Evolutionary conservation across 2,888 invertebrate genomes (phyloP), one percentile per base, ranked within the genome.

Genomic region (Patella depressa): DNA sequence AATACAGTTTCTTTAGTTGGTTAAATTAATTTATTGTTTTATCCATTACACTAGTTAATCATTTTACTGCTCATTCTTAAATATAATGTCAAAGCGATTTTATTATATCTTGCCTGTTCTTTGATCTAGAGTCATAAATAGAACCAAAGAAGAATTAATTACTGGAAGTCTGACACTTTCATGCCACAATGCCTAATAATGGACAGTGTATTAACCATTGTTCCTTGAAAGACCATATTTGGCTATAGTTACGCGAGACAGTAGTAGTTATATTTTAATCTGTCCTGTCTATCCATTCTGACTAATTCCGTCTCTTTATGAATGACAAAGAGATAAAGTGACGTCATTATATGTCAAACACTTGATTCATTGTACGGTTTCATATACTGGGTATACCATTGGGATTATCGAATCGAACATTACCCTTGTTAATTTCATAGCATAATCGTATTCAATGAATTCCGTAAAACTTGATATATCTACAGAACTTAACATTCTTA

Each of bases 141-240:
- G 24, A 65, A 24, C 14, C 19, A 65, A 24, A 19, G 65, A 24
- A 65, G 65, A 65, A 24, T 65, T 12, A 65, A 65, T 65, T 65
- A 24, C 14, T 19, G 65, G 24, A 65, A 65, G 19, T 24, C 19
- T 65, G 65, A 65, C 65, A 65, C 19, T 65, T 65, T 3, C 65
- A 65, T 65, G 24, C 65, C 19, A 65, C 65, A 65, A 65, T 65
- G 65, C 24, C 65, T 24, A 65, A 65, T 65, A 65, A 65, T 24
- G 24, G 19, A 19, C 19, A 7, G 24, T 19, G 65, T 65, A 14
- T 65, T 24, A 65, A 65, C 65, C 65, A 24, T 65, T 65, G 19
- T 65, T 65, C 24, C 3, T 24, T 65, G 12, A 65, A 45, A 45
- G 19, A 65, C 65, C 65, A 65, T 65, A 65, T 65, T 65, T 24